Evolutionary conservation across 2,113 vertebrate species (phyloP), one percentile per base, ranked within the genome.

Genomic region (Corythaixoides concolor): DNA sequence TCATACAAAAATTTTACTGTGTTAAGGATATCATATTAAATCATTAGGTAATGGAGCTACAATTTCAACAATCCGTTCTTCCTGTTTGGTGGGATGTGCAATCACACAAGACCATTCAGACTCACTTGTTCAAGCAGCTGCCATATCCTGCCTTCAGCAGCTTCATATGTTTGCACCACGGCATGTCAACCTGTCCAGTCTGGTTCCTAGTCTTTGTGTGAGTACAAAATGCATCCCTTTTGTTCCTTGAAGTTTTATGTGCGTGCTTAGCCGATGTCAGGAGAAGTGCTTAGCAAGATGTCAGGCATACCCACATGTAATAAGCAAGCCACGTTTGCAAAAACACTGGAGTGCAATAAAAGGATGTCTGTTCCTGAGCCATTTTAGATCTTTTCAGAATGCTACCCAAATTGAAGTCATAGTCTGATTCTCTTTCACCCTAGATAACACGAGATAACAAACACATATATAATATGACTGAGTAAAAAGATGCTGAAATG

Each of bases 41-140:
- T 95, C 89, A 33, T 67, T 87, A 99, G 99, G 99, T 81, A 99
- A 99, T 4, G 98, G 99, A 96, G 98, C 98, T 58, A 99, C 99
- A 6, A 99, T 99, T 97, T 99, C 99, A 43, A 99, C 99, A 50
- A 99, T 99, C 93, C 99, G 99, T 89, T 99, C 99, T 7, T 99
- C 99, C 30, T 99, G 99, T 94, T 98, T 99, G 97, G 99, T 99
- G 91, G 99, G 99, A 35, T 99, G 99, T 95, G 99, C 99, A n/a
- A 99, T 99, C 96, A 99, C 99, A 93, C 99, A 99, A 97, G 99
- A 99, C 97, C 99, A 99, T 95, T 99, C 99, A 1, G 99, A 99
- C 89, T 99, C 99, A 0, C 98, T 99, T 5, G 99, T 99, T 64
- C 99, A 99, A 96, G 99, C 99, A 53, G 99, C 99, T 41, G 99